phyloP scores from a whole-genome alignment of 2,113 vertebrate species.

The Python bivittatus region DNA sequence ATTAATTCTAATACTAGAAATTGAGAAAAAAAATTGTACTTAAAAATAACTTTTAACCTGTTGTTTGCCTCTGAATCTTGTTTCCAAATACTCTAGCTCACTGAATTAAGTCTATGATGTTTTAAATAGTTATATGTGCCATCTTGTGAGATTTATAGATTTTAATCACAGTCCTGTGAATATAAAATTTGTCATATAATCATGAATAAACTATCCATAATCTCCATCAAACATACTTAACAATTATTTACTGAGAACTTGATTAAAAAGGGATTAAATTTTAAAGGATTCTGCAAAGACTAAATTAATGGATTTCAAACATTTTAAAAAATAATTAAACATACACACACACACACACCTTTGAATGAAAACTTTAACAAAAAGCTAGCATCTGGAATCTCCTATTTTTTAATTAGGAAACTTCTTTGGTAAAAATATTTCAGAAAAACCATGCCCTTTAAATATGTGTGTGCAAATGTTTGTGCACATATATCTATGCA shows the following conservation, averaged over 20 bases:
- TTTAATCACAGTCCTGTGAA: conserved; percentile 26
- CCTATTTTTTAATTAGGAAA: conserved; percentile 23
- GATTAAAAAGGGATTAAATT: conserved; percentile 33
- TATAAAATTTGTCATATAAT: conserved; percentile 22
- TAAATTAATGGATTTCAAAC: conserved; percentile 39
- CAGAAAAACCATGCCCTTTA: neutral
- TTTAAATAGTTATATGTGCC: conserved; percentile 23
- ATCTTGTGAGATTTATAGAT: conserved; percentile 28
- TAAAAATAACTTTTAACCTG: conserved; percentile 18
- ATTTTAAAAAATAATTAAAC: neutral
- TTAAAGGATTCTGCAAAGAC: conserved; percentile 30
- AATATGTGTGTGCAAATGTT: neutral
- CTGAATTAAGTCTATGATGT: conserved; percentile 10
- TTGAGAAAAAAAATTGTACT: neutral
- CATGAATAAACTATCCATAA: conserved; percentile 33
- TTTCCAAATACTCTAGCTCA: conserved; percentile 19
- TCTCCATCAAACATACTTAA: conserved; percentile 33
- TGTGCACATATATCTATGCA: neutral
- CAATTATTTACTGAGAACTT: conserved; percentile 35
- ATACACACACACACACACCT: neutral
- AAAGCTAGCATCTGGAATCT: conserved; percentile 14
- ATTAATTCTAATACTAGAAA: neutral
- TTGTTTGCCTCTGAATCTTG: conserved; percentile 2
- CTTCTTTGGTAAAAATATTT: conserved; percentile 13
- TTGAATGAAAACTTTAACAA: conserved; percentile 19